These are phyloP conservation scores for Corydoras maculifer DNA, from an alignment of 2,113 vertebrate species.

Conservation along the genomic window DNA sequence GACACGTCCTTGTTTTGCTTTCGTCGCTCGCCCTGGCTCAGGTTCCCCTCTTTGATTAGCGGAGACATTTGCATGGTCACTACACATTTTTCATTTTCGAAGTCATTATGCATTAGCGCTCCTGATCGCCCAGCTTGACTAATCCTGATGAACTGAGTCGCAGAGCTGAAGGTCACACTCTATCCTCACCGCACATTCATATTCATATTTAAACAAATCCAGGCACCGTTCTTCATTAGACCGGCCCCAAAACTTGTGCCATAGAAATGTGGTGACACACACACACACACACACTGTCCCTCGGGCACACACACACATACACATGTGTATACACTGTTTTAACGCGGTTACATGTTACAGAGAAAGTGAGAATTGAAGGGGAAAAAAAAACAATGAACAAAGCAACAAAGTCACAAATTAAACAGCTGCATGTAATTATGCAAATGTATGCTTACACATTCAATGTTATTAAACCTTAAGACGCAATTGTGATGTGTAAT, in stretches of 20 bases:
- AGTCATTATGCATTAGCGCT: slow-evolving; percentile 99
- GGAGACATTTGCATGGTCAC: slow-evolving; percentile 99
- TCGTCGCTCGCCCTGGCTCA: slow-evolving; percentile 81
- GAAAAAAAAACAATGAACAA: slow-evolving; percentile 56
- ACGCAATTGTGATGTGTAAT: slow-evolving; percentile 65
- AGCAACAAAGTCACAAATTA: slow-evolving; percentile 69
- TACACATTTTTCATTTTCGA: slow-evolving; percentile 99
- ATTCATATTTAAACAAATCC: slow-evolving; percentile 98
- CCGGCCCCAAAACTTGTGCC: slow-evolving; percentile 59
- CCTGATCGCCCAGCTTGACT: slow-evolving; percentile 99
- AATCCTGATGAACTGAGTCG: slow-evolving; percentile 99
- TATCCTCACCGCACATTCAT: slow-evolving; percentile 96
- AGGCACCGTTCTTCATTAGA: slow-evolving; percentile 71
- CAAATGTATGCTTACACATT: slow-evolving; percentile 69
- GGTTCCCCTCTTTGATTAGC: slow-evolving; percentile 99
- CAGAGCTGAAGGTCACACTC: slow-evolving; percentile 99
- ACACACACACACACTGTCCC: slow-evolving; percentile 45
- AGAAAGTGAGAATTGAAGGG: too few relatives aligned
- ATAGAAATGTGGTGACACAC: slow-evolving; percentile 20
- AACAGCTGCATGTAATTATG: slow-evolving; percentile 70
- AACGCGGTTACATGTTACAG: too few relatives aligned
- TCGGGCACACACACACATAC: slow-evolving; percentile 43
- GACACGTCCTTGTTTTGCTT: slow-evolving; percentile 99
- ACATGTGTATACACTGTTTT: too few relatives aligned
- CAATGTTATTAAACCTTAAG: slow-evolving; percentile 70